Evolutionary conservation across 2,113 vertebrate genomes (phyloP).

Genomic region (Trematocara variabile): DNA sequence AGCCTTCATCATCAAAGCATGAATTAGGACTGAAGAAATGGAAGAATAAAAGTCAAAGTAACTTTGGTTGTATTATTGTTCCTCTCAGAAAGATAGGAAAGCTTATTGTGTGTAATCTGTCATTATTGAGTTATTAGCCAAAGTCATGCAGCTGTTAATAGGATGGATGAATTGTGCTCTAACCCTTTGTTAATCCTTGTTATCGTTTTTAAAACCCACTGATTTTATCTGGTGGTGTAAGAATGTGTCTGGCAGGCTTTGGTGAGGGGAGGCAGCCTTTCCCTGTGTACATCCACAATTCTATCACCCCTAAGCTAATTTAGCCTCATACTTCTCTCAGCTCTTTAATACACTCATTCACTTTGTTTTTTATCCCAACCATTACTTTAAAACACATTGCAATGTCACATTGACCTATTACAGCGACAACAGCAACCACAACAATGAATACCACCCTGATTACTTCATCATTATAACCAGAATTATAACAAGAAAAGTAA

Average conservation of each 20-base stretch:
- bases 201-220: not conserved
- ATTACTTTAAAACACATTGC: not conserved
- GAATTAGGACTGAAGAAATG: not conserved
- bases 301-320: not conserved
- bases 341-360: not conserved
- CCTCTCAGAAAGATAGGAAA: not conserved
- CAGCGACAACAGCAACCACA: not conserved
- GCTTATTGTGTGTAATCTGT: not conserved
- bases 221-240: not conserved
- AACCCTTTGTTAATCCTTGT: not conserved
- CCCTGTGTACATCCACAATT: not conserved
- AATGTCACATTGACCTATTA: not conserved
- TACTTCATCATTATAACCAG: not conserved
- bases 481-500: constrained; percentile 16
- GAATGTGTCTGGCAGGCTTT: constrained; percentile 25
- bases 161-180: not conserved
- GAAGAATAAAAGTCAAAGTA: not conserved
- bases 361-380: not conserved
- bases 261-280: constrained; percentile 6
- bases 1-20: not conserved
- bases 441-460: not conserved
- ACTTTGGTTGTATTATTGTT: not conserved
- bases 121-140: not conserved
- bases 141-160: not conserved
- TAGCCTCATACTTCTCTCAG: not conserved